Evolutionary conservation across 2,888 invertebrate species (phyloP).

Genomic region (Poecilobothrus nobilitatus): DNA sequence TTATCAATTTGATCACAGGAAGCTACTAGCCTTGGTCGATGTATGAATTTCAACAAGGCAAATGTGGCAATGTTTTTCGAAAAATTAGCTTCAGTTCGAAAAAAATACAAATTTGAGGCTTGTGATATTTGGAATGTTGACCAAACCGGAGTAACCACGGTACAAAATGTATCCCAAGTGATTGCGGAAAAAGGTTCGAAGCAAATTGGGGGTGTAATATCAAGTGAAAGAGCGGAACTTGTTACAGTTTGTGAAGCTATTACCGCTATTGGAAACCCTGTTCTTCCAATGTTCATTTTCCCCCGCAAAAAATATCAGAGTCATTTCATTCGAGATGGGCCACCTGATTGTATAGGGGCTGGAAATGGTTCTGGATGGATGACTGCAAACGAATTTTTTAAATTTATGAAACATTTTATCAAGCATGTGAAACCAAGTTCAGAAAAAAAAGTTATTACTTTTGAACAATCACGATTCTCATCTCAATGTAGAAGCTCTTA

Average conservation of each 20-base stretch:
- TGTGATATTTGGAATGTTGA: conserved; percentile 8
- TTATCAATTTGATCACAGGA: no score
- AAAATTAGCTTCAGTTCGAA: background rate
- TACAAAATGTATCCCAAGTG: background rate
- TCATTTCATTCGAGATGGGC: no score
- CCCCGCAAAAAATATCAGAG: background rate
- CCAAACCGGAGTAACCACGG: background rate
- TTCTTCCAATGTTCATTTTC: background rate
- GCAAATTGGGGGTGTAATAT: conserved; percentile 5
- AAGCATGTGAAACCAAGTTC: background rate
- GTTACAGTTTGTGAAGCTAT: conserved; percentile 9
- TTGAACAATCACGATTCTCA: background rate
- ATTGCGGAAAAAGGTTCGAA: background rate
- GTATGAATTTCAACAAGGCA: no score
- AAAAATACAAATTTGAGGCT: background rate
- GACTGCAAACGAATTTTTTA: background rate
- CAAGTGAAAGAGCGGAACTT: background rate
- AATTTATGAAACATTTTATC: conserved; percentile 9
- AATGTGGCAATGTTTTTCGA: no score
- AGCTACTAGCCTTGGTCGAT: no score
- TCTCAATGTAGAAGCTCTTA: background rate
- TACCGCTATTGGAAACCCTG: background rate
- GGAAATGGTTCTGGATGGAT: background rate
- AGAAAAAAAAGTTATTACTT: background rate
- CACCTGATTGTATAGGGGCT: background rate